Base-by-base conservation (phyloP, 1,140 invertebrate species). In the Coenobita brevimanus region DNA sequence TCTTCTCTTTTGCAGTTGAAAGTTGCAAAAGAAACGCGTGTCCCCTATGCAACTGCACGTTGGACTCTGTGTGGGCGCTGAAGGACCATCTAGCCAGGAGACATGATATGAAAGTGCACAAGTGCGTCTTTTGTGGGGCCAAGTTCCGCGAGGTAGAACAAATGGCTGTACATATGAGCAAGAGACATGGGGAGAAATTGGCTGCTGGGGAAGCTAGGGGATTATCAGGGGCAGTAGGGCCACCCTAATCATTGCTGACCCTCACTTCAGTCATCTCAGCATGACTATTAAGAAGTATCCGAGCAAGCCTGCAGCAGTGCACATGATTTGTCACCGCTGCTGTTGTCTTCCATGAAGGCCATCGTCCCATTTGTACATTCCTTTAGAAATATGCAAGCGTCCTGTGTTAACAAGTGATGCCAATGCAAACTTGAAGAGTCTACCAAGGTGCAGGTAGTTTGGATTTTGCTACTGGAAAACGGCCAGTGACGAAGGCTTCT, bases 51-150 rank as follows among this genome's bases (percentile, higher is more conserved):
- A 81, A 85, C 86, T 90, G 89, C 87, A 78, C 86, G 75, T 89
- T 90, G 86, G 89, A 90, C 86, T 90, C 89, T 88, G 89, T 90
- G 78, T 90, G 89, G 89, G 86, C 87, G 82, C 89, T 90, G 57
- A 90, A 90, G 89, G 89, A 90, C 86, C 89, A 90, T 89, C 88
- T 90, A 85, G 89, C 89, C 89, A 90, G 89, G 86, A 90, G 89
- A 88, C 89, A 90, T 90, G 89, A 90, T 90, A 90, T 90, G 89
- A 90, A 90, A 90, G 89, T 90, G 60, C 89, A 90, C 82, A 90
- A 90, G 86, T 90, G 89, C 82, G 82, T 89, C 75, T 90, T 90
- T 90, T 90, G 89, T 90, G 89, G 89, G 79, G 89, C 89, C 89
- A 90, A 90, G 89, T 90, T 90, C 89, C 87, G 89, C 24, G 89